A percentile compares a stretch with the other conserved stretches of the same genome.
phyloP scores from a whole-genome alignment of 2,888 invertebrate species.

The Nomada fucata region DNA sequence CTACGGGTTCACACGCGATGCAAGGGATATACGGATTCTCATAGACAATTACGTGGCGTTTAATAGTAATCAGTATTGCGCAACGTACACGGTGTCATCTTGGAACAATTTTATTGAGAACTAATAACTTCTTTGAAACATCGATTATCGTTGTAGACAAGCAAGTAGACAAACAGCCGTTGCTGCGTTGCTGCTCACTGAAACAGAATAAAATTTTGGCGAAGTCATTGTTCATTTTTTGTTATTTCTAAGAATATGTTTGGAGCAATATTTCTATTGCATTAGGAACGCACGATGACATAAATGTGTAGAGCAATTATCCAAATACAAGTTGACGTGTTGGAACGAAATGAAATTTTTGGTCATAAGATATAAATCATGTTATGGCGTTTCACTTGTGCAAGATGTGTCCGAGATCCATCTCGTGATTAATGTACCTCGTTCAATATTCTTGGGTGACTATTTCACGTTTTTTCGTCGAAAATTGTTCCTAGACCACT shows the following conservation, averaged over 20 bases:
- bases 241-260: not conserved
- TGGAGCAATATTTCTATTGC: not conserved
- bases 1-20: not conserved
- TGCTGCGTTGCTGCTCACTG: not conserved
- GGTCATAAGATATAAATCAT: too few species aligned
- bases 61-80: slow-evolving; percentile 18
- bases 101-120: slow-evolving; percentile 17
- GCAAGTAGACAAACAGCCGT: too few species aligned
- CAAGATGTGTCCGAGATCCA: too few species aligned
- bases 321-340: not conserved
- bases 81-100: slow-evolving; percentile 12
- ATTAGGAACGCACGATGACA: not conserved
- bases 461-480: too few species aligned
- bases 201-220: not conserved
- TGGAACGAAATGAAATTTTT: too few species aligned
- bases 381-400: too few species aligned
- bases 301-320: not conserved
- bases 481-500: too few species aligned
- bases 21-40: slow-evolving; percentile 20
- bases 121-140: slow-evolving; percentile 14
- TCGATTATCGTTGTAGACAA: not conserved
- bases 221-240: not conserved
- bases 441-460: too few species aligned
- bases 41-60: slow-evolving; percentile 12
- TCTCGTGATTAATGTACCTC: too few species aligned